These are phyloP conservation scores for Pelobates cultripes DNA, from an alignment of 2,797 vertebrate species.

Conservation along the genomic window DNA sequence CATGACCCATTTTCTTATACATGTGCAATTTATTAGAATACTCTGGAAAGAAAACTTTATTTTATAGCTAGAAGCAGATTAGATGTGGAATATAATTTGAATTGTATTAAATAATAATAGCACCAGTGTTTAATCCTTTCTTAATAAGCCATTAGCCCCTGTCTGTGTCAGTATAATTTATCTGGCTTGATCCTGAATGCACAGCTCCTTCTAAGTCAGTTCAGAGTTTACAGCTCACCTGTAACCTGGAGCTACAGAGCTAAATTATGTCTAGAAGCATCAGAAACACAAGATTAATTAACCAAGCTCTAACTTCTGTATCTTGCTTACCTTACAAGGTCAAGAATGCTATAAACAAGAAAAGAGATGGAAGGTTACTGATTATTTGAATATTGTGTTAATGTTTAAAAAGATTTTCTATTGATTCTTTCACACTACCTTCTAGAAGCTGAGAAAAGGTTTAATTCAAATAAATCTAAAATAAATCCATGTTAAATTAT, in stretches of 20 bases:
- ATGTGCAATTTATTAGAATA: conserved; percentile 12
- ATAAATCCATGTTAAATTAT: too few species aligned
- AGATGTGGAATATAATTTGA: conserved; percentile 25
- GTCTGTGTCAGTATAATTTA: conserved; percentile 36
- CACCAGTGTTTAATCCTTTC: conserved; percentile 6
- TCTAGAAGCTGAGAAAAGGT: too few species aligned
- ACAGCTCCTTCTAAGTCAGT: conserved; percentile 2
- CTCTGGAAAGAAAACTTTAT: conserved; percentile 1
- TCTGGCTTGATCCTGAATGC: conserved; percentile 15
- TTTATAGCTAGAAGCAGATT: conserved; percentile 20
- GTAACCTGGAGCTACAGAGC: conserved; percentile 36
- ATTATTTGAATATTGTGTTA: too few species aligned
- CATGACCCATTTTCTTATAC: neutral
- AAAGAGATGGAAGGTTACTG: neutral
- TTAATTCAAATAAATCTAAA: too few species aligned
- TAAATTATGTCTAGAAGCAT: conserved; percentile 37
- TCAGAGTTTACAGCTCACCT: conserved; percentile 23
- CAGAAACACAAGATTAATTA: conserved; percentile 42
- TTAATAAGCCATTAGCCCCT: conserved; percentile 19
- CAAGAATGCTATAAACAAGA: neutral
- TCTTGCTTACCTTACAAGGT: conserved; percentile 11
- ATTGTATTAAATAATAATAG: conserved; percentile 36
- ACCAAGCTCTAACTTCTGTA: conserved; percentile 17
- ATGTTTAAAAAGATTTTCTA: too few species aligned
- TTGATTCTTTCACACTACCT: too few species aligned